A percentile compares a stretch with the other conserved stretches of the same genome.
Conservation (phyloP, 2,797 vertebrate species). For the Luscinia luscinia region DNA sequence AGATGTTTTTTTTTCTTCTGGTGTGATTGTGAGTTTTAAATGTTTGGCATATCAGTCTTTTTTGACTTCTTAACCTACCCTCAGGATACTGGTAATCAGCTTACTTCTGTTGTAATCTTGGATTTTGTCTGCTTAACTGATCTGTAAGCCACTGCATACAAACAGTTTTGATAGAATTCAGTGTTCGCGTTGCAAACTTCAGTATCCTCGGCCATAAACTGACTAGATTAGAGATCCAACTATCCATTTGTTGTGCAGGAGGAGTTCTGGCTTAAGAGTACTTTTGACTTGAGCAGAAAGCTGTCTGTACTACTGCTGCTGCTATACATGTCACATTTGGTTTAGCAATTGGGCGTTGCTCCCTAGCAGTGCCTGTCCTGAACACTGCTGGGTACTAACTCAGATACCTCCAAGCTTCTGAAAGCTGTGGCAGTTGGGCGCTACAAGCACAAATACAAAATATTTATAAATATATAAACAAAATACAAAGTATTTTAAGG, state of each 20-base stretch:
- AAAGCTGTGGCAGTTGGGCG: not conserved
- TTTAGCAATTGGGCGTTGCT: not conserved
- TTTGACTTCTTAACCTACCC: fast-evolving
- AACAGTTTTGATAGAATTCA: not conserved
- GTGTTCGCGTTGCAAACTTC: not conserved
- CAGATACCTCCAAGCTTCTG: not conserved
- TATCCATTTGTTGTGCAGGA: not conserved
- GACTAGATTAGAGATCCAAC: not conserved
- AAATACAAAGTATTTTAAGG: not conserved
- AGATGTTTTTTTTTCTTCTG: not conserved
- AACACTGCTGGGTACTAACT: not conserved
- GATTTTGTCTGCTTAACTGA: not conserved
- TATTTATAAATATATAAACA: no score
- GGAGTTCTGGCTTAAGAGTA: not conserved
- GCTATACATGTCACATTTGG: not conserved
- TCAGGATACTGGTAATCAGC: not conserved
- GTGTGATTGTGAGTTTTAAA: not conserved
- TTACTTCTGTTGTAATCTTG: not conserved
- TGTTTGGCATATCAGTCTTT: not conserved
- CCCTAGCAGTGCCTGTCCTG: not conserved
- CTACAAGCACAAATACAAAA: no score
- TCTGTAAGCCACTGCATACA: not conserved
- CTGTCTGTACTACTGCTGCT: not conserved
- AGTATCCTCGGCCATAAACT: not conserved
- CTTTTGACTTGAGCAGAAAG: not conserved